Evolutionary conservation across 2,113 vertebrate species (phyloP).

Genomic region (Quiscalus mexicanus): DNA sequence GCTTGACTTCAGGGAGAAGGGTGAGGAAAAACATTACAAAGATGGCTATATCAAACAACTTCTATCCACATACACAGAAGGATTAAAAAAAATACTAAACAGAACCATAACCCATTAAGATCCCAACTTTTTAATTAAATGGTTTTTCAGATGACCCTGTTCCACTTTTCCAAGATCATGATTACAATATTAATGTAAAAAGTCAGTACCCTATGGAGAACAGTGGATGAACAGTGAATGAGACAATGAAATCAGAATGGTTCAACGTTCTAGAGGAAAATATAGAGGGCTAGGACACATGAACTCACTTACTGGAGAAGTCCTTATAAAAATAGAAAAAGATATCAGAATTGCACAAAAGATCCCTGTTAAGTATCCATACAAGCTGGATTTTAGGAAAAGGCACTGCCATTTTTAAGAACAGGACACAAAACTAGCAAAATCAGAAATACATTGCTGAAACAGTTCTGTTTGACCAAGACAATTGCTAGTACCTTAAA

Average conservation of each 20-base stretch:
- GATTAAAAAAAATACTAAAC: not conserved
- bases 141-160: not conserved
- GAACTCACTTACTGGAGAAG: not conserved
- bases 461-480: not conserved
- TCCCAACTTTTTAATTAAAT: not conserved
- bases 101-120: not conserved
- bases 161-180: not conserved
- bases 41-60: not conserved
- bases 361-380: not conserved
- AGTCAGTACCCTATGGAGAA: not conserved
- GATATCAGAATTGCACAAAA: not conserved
- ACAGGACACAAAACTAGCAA: not conserved
- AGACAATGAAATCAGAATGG: not conserved
- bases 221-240: not conserved
- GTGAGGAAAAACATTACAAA: not conserved
- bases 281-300: not conserved
- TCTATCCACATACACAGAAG: rapidly evolving
- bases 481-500: not conserved
- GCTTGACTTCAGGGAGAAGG: not conserved
- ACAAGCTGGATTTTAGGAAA: not conserved
- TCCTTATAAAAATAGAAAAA: not conserved
- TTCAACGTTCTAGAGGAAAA: not conserved
- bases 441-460: not conserved
- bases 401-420: not conserved
- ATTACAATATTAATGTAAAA: not conserved